Conservation (phyloP, 2,888 invertebrate species). For the Mactromeris polynyma region DNA sequence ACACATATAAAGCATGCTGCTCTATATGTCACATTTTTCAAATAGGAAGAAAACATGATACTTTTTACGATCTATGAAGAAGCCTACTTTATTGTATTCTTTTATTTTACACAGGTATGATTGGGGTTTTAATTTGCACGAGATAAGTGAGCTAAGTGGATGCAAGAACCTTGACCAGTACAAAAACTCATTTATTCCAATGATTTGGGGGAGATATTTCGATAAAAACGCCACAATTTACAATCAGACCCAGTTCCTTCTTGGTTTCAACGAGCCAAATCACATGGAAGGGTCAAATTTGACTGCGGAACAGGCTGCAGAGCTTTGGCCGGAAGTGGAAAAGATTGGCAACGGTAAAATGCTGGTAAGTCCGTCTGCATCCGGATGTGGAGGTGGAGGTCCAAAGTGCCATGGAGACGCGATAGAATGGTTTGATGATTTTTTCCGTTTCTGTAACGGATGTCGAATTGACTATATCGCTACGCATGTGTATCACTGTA, state of each 20-base stretch:
- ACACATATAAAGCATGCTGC: no score
- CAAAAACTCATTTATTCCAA: conserved; percentile 63
- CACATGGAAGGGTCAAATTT: conserved; percentile 68
- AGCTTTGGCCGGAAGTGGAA: conserved; percentile 70
- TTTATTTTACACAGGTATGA: conserved; percentile 63
- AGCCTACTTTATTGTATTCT: no score
- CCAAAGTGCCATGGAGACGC: conserved; percentile 46
- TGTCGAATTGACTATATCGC: conserved; percentile 75
- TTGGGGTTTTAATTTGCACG: conserved; percentile 50
- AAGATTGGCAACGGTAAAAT: conserved; percentile 53
- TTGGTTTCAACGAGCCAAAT: conserved; percentile 77
- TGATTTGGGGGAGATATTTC: conserved; percentile 70
- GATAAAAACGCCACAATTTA: conserved; percentile 18
- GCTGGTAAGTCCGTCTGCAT: conserved; percentile 73
- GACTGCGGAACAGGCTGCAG: conserved; percentile 69
- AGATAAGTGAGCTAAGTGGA: conserved; percentile 35
- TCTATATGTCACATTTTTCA: no score
- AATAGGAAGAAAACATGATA: no score
- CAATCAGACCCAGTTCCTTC: conserved; percentile 56
- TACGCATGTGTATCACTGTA: conserved; percentile 67
- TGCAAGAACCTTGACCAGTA: conserved; percentile 50
- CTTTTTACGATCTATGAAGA: no score
- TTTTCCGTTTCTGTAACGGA: conserved; percentile 69
- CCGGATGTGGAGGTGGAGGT: conserved; percentile 54
- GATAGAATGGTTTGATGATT: conserved; percentile 71